phyloP scores from a whole-genome alignment of 2,113 vertebrate genomes.

The Vulpes ferrilata region DNA sequence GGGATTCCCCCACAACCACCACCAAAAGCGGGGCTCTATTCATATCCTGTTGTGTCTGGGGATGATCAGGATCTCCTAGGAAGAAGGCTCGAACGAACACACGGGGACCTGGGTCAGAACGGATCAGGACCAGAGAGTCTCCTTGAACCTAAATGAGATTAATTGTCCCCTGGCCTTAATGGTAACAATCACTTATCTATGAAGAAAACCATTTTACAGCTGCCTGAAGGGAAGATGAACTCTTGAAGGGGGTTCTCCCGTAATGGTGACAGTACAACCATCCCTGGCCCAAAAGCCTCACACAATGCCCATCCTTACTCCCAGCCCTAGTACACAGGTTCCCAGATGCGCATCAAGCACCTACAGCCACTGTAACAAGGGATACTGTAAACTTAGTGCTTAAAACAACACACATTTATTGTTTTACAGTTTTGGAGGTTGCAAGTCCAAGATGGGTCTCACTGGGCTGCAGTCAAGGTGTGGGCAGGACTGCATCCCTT shows the following conservation, averaged over 20 bases:
- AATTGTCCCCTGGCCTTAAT: not conserved
- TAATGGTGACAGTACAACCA: not conserved
- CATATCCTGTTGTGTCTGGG: not conserved
- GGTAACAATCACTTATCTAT: no score
- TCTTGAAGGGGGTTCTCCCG: not conserved
- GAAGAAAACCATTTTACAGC: not conserved
- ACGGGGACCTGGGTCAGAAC: accelerated
- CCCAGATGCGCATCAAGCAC: not conserved
- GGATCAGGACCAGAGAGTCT: no score
- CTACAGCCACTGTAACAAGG: not conserved
- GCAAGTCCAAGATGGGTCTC: not conserved
- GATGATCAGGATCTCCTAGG: not conserved
- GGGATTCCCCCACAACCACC: not conserved
- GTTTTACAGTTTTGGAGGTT: not conserved
- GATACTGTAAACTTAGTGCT: no score
- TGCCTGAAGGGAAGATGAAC: not conserved
- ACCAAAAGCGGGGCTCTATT: conserved; percentile 22
- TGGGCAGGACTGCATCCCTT: not conserved
- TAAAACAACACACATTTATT: not conserved
- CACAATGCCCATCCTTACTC: no score
- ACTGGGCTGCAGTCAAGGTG: no score
- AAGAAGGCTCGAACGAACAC: not conserved
- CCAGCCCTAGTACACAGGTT: not conserved
- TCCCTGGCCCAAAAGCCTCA: no score
- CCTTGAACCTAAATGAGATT: not conserved